These are phyloP conservation scores for Megaceryle maxima DNA, from an alignment of 2,113 vertebrate species.

Conservation along the genomic window DNA sequence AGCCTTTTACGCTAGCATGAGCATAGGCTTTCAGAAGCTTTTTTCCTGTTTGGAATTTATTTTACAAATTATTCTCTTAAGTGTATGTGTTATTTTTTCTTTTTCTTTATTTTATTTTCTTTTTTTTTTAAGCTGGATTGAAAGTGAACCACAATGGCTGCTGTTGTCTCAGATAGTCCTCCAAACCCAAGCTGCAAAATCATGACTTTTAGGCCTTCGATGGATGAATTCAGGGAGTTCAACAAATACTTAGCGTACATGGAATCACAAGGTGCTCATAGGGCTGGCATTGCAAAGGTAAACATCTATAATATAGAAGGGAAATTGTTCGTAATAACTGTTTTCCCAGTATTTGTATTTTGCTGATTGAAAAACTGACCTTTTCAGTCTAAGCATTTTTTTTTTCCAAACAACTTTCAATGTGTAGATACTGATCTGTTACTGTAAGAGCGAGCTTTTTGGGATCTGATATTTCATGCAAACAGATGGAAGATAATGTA, in stretches of 20 bases:
- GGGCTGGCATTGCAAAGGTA: constrained; percentile 95
- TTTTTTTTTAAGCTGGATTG: neutral
- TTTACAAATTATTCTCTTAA: neutral
- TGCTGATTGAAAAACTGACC: neutral
- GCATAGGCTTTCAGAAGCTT: neutral
- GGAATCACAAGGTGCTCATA: constrained; percentile 95
- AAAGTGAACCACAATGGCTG: constrained; percentile 81
- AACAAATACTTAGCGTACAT: constrained; percentile 92
- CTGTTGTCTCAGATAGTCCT: constrained; percentile 74
- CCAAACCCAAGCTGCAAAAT: constrained; percentile 94
- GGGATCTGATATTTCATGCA: neutral
- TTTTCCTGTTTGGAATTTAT: neutral
- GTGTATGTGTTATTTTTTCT: neutral
- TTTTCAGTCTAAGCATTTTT: neutral
- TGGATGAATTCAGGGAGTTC: constrained; percentile 93
- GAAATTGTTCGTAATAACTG: neutral
- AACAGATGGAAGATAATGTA: neutral
- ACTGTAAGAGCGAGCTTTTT: neutral
- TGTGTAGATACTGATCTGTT: neutral
- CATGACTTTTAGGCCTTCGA: constrained; percentile 93
- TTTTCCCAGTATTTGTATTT: neutral
- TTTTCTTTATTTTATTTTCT: neutral
- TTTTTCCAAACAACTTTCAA: neutral
- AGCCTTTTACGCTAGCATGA: neutral
- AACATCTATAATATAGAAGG: neutral